Evolutionary conservation across 2,797 vertebrate genomes (phyloP), one percentile per base, ranked within the genome.

Genomic region (Passerculus sandwichensis): DNA sequence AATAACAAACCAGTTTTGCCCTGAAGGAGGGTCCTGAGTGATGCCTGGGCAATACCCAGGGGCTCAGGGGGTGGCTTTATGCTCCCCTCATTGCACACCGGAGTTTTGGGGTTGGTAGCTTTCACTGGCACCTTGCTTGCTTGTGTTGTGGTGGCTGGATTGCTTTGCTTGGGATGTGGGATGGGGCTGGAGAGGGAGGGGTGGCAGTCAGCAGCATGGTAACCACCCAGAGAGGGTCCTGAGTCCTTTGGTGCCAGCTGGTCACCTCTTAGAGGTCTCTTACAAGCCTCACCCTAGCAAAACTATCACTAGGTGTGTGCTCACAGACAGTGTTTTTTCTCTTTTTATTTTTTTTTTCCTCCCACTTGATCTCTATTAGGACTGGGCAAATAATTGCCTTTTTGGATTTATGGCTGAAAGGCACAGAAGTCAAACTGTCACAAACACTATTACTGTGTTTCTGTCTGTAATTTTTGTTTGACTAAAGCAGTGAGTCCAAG

Each of bases 211-310:
- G 40, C n/a, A 40, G 23, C 45, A 36, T 27, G 13, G 62, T 19
- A 86, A 54, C 10, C 3, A 38, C 16, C 14, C 0, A 0, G 30
- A 26, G 66, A 54, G 15, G 23, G 44, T 16, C 0, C 0, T 17
- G 38, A 76, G 64, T 38, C 40, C 51, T 60, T 51, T 54, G 32
- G 15, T 27, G 11, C 25, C 32, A 45, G 59, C 53, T 32, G 2
- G 4, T 67, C 56, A 26, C 27, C 77, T 61, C 61, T 15, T 8
- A 84, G 29, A 82, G 32, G 47, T 79, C 54, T 72, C 16, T 6
- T 40, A 30, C 36, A 62, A 59, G 44, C 13, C 38, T 93, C 25
- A 36, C 23, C 21, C 30, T 47, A 42, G 30, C 15, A 32, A 77
- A 87, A 30, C 29, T 61, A 50, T 36, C 1, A 11, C 40, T 71